Evolutionary conservation across 2,113 vertebrate genomes (phyloP).

Genomic region (Channa maculata): DNA sequence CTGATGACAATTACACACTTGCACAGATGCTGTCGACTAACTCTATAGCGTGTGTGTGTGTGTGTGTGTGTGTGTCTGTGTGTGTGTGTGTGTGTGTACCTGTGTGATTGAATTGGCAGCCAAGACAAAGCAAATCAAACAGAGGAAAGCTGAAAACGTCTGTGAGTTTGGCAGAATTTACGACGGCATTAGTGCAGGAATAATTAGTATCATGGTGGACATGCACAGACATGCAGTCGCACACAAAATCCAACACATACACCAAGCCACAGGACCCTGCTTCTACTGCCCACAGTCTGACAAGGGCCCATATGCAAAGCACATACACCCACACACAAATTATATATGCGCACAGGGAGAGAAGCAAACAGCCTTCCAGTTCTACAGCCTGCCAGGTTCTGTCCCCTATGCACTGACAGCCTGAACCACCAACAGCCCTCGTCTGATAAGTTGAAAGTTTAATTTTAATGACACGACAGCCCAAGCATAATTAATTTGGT

Average conservation of each 20-base stretch:
- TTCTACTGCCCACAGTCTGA: constrained; percentile 59
- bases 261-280: constrained; percentile 25
- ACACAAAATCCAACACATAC: no score
- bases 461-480: neutral
- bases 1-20: constrained; percentile 60
- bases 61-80: neutral
- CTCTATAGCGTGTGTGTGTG: constrained; percentile 1
- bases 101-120: constrained; percentile 37
- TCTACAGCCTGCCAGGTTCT: constrained; percentile 33
- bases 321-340: constrained; percentile 54
- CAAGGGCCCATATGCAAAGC: constrained; percentile 62
- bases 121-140: constrained; percentile 22
- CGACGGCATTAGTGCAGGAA: constrained; percentile 26
- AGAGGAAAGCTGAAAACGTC: constrained; percentile 32
- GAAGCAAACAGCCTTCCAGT: constrained; percentile 52
- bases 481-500: constrained; percentile 1
- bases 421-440: neutral
- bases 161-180: constrained; percentile 16
- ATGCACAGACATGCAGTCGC: constrained; percentile 23
- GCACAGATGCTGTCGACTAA: constrained; percentile 28
- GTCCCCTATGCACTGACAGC: constrained; percentile 32
- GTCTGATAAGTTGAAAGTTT: constrained; percentile 17
- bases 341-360: constrained; percentile 50
- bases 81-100: constrained; percentile 33
- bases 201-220: constrained; percentile 50